Conservation (phyloP, 1,140 invertebrate species). For the Drosophila burlai region DNA sequence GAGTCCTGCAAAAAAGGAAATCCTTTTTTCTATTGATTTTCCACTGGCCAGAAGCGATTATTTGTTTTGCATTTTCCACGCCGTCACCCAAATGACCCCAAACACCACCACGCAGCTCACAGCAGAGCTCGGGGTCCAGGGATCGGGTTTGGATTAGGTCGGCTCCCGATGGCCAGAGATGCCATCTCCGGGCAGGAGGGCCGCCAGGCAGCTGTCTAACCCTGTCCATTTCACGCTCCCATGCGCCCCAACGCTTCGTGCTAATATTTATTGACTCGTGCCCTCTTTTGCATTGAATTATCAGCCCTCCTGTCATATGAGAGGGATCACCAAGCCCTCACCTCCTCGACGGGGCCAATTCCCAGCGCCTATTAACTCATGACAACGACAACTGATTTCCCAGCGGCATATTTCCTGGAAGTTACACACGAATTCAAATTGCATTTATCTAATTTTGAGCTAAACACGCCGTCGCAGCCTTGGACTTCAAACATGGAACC, state of each 20-base stretch:
- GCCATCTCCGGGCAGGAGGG: slow-evolving; percentile 13
- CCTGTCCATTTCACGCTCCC: slow-evolving; percentile 41
- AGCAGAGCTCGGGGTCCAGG: background rate
- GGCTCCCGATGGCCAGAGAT: slow-evolving; percentile 17
- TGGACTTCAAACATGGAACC: slow-evolving; percentile 38
- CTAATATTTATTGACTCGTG: slow-evolving; percentile 54
- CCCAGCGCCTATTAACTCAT: slow-evolving; percentile 75
- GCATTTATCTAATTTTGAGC: slow-evolving; percentile 79
- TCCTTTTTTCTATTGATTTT: slow-evolving; percentile 58
- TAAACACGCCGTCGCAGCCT: slow-evolving; percentile 50
- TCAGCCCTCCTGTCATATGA: slow-evolving; percentile 34
- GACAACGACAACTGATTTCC: slow-evolving; percentile 78
- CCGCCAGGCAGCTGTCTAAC: background rate
- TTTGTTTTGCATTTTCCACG: slow-evolving; percentile 66
- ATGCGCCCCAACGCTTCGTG: slow-evolving; percentile 41
- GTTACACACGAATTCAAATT: slow-evolving; percentile 72
- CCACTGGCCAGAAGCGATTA: slow-evolving; percentile 50
- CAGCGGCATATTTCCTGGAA: slow-evolving; percentile 63
- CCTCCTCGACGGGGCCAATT: slow-evolving; percentile 32
- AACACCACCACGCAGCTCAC: slow-evolving; percentile 27
- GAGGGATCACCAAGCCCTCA: background rate
- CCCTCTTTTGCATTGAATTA: slow-evolving; percentile 62
- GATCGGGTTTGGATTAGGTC: background rate
- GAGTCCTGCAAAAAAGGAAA: slow-evolving; percentile 37
- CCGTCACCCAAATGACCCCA: slow-evolving; percentile 60